Conservation (phyloP, 2,113 vertebrate species). For the Seriola rivoliana region DNA sequence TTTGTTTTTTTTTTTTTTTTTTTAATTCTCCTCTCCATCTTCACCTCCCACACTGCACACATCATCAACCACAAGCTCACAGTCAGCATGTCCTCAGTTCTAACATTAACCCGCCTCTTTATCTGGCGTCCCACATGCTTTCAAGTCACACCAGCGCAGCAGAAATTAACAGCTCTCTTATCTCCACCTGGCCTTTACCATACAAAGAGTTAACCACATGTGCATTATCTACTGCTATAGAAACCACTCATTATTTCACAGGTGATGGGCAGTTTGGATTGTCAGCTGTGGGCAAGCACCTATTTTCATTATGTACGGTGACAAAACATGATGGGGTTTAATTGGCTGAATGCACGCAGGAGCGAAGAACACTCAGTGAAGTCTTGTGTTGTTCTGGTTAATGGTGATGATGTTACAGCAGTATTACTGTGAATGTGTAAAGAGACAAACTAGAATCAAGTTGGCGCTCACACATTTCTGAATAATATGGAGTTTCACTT, state of each 20-base stretch:
- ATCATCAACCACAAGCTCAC: slow-evolving; percentile 1
- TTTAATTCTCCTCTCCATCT: not conserved
- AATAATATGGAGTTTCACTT: no score
- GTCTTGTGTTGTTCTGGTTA: not conserved
- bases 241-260: slow-evolving; percentile 47
- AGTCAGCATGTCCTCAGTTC: slow-evolving; percentile 11
- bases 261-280: slow-evolving; percentile 40
- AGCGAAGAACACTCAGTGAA: not conserved
- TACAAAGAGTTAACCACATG: slow-evolving; percentile 12
- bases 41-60: not conserved
- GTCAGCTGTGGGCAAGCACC: slow-evolving; percentile 19
- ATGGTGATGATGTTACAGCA: not conserved
- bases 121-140: slow-evolving; percentile 53
- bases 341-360: slow-evolving; percentile 3
- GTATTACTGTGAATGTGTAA: no score
- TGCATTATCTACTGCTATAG: slow-evolving; percentile 17
- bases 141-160: slow-evolving; percentile 24
- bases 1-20: not conserved
- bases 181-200: slow-evolving; percentile 51
- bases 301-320: slow-evolving; percentile 28
- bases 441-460: no score
- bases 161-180: slow-evolving; percentile 43
- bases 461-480: no score
- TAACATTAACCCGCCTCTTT: slow-evolving; percentile 31
- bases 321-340: slow-evolving; percentile 33